Percentiles rank a stretch among this genome's conserved stretches.
Evolutionary conservation across 1,140 invertebrate species (phyloP).

Genomic region (Zaprionus lachaisei): DNA sequence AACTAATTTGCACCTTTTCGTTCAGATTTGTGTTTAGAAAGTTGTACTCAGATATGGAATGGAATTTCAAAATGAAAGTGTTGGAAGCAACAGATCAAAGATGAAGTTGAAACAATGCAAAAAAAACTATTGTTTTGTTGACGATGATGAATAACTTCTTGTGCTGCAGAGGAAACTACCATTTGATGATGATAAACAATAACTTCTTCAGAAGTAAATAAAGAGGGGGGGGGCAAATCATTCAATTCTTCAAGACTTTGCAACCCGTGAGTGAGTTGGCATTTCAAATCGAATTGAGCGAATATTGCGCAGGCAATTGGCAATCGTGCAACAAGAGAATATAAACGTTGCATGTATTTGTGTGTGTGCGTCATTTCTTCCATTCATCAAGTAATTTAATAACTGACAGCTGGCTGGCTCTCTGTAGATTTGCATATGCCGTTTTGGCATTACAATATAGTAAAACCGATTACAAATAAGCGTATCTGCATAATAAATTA

Average conservation of each 20-base stretch:
- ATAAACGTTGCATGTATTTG: background rate
- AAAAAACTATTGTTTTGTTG: background rate
- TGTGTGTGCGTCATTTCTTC: slow-evolving; percentile 1
- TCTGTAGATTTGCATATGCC: slow-evolving; percentile 55
- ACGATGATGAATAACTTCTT: slow-evolving; percentile 36
- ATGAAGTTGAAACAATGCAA: background rate
- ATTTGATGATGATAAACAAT: slow-evolving; percentile 27
- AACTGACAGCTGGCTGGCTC: slow-evolving; percentile 38
- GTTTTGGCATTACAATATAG: slow-evolving; percentile 28
- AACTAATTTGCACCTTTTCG: slow-evolving; percentile 75
- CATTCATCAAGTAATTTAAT: slow-evolving; percentile 75
- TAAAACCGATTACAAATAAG: slow-evolving; percentile 42
- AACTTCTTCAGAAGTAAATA: slow-evolving; percentile 22
- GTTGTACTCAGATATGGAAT: slow-evolving; percentile 39
- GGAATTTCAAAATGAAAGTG: slow-evolving; percentile 75
- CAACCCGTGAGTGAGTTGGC: slow-evolving; percentile 23
- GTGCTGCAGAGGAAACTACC: background rate
- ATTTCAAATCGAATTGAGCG: slow-evolving; percentile 9
- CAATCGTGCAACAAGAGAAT: slow-evolving; percentile 24
- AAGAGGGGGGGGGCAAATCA: slow-evolving; percentile 10
- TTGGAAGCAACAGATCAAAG: slow-evolving; percentile 20
- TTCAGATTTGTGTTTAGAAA: slow-evolving; percentile 64
- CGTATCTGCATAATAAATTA: slow-evolving; percentile 13
- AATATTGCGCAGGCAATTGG: slow-evolving; percentile 37
- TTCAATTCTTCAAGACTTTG: slow-evolving; percentile 1